Evolutionary conservation across 2,797 vertebrate genomes (phyloP).

Genomic region (Pempheris klunzingeri): DNA sequence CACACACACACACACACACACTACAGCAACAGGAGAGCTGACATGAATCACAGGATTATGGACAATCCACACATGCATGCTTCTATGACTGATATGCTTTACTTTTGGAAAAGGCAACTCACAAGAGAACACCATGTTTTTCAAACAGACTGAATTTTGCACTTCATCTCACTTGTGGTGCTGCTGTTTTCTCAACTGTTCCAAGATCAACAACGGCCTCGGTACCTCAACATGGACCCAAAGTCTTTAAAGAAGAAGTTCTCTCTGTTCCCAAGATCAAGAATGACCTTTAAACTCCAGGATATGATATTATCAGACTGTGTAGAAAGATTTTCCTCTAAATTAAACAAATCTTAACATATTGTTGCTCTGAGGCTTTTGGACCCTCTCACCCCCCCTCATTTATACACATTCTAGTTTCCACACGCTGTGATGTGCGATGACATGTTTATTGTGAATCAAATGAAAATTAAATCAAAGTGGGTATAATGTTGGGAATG

Average conservation of each 20-base stretch:
- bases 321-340: background rate
- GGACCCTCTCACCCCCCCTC: background rate
- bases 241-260: too few species aligned
- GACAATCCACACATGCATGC: conserved; percentile 44
- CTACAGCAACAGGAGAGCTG: background rate
- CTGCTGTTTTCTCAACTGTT: background rate
- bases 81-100: conserved; percentile 18
- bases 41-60: background rate
- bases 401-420: background rate
- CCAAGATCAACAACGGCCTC: background rate
- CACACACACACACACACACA: conserved; percentile 7
- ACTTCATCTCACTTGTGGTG: too few species aligned
- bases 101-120: conserved; percentile 11
- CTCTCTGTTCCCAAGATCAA: too few species aligned
- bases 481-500: background rate
- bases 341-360: background rate
- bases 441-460: background rate
- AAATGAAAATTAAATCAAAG: background rate
- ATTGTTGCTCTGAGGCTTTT: background rate
- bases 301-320: background rate
- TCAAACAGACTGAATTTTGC: too few species aligned
- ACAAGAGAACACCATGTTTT: conserved; percentile 27
- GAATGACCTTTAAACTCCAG: background rate
- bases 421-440: background rate
- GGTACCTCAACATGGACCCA: too few species aligned